Base-by-base conservation (phyloP, 1,140 invertebrate genomes). In the Habropoda laboriosa region DNA sequence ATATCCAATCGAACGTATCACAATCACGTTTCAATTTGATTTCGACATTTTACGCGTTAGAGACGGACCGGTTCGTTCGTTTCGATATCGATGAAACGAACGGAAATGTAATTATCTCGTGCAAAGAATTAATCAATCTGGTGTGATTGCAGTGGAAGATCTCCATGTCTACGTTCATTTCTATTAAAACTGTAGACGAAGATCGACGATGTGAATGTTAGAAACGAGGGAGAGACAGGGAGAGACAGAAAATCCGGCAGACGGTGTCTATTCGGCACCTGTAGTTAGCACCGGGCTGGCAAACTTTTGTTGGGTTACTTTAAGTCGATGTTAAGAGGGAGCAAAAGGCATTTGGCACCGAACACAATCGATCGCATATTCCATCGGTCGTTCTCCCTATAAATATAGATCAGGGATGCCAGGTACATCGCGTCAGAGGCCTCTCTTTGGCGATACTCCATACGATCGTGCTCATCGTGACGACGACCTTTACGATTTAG, bases 331-430 rank as follows among this genome's bases (percentile, higher is more conserved):
- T 72, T 61, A 77, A 79, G 83, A 61, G 74, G 38, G 72, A 80
- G 72, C 70, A 73, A 77, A 82, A 67, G 78, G 79, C 79, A 89
- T 84, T 90, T 91, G 90, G 90, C 90, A 91, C 63, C 81, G 82
- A 7, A 66, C 66, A 86, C 88, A 81, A 91, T 91, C 87, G 90
- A 91, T 91, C 89, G 89, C 90, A 91, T 91, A 91, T 89, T 86
- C 85, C 86, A 90, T 90, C 89, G 90, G 90, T 91, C 90, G 87
- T 91, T 91, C 90, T 91, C 89, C 86, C 79, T 85, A 83, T 90
- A 91, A 91, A 90, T 91, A 91, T 91, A 91, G 90, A 90, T 86
- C 85, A 70, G 76, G 74, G 85, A 87, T 88, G 83, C 87, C 83
- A 73, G 83, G 80, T 85, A 88, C 68, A 77, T 80, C 77, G 77